phyloP scores from a whole-genome alignment of 2,888 invertebrate genomes.

The Drepana falcataria region DNA sequence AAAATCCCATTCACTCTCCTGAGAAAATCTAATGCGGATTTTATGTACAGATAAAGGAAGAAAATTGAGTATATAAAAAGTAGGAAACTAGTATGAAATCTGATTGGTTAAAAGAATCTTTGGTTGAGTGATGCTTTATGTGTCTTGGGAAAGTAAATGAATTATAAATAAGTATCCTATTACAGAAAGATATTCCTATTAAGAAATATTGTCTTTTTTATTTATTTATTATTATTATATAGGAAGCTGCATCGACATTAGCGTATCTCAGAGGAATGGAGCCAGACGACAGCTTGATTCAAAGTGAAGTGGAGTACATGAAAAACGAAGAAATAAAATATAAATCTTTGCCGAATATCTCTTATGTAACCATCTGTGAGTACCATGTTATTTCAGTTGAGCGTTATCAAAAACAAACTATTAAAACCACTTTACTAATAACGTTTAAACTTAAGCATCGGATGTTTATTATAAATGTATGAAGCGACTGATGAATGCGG shows the following conservation, averaged over 20 bases:
- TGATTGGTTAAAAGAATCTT: no score
- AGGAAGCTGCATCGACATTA: conserved; percentile 48
- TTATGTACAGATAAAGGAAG: no score
- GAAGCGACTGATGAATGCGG: no score
- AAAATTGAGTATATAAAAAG: no score
- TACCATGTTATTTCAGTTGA: conserved; percentile 8
- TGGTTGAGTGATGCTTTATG: no score
- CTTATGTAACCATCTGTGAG: conserved; percentile 45
- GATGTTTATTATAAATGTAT: no score
- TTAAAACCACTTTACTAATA: background rate
- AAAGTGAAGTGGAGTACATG: conserved; percentile 43
- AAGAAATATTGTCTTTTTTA: no score
- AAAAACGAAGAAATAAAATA: conserved; percentile 41
- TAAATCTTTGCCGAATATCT: conserved; percentile 39
- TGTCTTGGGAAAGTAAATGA: no score
- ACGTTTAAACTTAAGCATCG: no score
- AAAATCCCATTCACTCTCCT: no score
- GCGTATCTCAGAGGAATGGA: conserved; percentile 47
- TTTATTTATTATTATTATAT: conserved; percentile 13
- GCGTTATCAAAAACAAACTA: background rate
- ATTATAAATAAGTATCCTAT: background rate
- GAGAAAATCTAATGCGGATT: no score
- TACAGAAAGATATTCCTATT: background rate
- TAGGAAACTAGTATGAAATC: no score
- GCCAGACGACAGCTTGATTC: conserved; percentile 36